Percentiles rank a stretch among this genome's conserved stretches.
phyloP scores from a whole-genome alignment of 1,140 invertebrate genomes.

The Aphis craccivora region DNA sequence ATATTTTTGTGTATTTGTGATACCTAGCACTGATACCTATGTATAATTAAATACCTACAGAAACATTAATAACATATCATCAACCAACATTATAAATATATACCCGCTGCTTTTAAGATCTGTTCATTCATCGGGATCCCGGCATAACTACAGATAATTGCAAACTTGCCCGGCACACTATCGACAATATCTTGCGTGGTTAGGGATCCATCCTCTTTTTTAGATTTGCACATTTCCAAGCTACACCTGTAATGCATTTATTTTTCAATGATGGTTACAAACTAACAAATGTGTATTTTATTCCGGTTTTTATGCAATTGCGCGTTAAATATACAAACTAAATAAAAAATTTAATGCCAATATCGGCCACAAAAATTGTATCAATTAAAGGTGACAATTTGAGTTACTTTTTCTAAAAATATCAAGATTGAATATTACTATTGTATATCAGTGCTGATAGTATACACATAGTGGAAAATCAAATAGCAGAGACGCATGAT shows the following conservation, averaged over 20 bases:
- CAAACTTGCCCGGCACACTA: conserved; percentile 76
- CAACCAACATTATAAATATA: neutral
- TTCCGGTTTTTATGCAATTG: neutral
- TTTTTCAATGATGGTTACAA: neutral
- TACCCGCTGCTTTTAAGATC: conserved; percentile 69
- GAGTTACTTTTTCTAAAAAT: neutral
- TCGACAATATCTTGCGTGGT: conserved; percentile 75
- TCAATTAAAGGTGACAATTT: neutral
- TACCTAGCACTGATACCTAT: too few relatives aligned
- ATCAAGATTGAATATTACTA: neutral
- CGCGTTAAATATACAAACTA: neutral
- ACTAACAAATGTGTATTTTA: neutral
- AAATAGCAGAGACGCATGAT: too few relatives aligned
- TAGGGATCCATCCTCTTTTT: conserved; percentile 65
- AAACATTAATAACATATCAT: neutral
- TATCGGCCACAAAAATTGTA: neutral
- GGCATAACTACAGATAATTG: conserved; percentile 77
- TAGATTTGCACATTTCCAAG: conserved; percentile 72
- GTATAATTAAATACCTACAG: neutral
- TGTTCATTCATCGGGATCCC: conserved; percentile 86
- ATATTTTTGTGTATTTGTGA: too few relatives aligned
- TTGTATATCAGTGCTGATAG: neutral
- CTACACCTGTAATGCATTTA: conserved; percentile 70
- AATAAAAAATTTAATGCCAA: neutral
- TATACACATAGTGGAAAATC: neutral